phyloP scores from a whole-genome alignment of 2,888 invertebrate species.

The Andrena dorsata region DNA sequence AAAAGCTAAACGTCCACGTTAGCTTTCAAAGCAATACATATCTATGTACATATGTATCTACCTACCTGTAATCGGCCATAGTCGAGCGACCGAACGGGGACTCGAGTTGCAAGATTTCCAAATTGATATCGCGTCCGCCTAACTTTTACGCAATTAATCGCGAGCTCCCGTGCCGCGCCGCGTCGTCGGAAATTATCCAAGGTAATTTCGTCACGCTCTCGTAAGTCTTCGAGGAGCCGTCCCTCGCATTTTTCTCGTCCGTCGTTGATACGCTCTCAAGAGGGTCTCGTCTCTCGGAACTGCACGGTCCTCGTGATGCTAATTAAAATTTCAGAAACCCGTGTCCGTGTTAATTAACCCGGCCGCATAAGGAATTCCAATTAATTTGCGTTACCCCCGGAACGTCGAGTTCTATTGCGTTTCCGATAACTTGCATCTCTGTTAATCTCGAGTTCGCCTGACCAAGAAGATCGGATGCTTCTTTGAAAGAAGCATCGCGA shows the following conservation, averaged over 20 bases:
- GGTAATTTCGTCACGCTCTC: conserved; percentile 45
- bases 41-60: too few relatives aligned
- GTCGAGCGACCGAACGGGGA: too few relatives aligned
- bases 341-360: conserved; percentile 47
- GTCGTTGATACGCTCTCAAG: conserved; percentile 32
- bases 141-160: conserved; percentile 40
- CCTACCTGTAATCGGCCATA: not conserved
- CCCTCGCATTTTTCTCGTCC: conserved; percentile 34
- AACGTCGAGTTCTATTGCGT: not conserved
- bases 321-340: conserved; percentile 55
- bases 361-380: conserved; percentile 29
- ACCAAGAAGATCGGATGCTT: too few relatives aligned
- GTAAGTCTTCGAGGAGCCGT: conserved; percentile 35
- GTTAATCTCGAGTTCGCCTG: not conserved
- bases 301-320: conserved; percentile 3
- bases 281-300: not conserved
- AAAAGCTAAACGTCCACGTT: not conserved
- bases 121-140: too few relatives aligned
- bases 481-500: too few relatives aligned
- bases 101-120: too few relatives aligned
- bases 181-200: conserved; percentile 34
- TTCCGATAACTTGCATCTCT: not conserved
- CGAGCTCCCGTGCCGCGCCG: not conserved
- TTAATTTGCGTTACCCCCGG: conserved; percentile 25
- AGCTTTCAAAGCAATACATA: not conserved